phyloP scores from a whole-genome alignment of 1,140 invertebrate species.

The Hycleus phaleratus region DNA sequence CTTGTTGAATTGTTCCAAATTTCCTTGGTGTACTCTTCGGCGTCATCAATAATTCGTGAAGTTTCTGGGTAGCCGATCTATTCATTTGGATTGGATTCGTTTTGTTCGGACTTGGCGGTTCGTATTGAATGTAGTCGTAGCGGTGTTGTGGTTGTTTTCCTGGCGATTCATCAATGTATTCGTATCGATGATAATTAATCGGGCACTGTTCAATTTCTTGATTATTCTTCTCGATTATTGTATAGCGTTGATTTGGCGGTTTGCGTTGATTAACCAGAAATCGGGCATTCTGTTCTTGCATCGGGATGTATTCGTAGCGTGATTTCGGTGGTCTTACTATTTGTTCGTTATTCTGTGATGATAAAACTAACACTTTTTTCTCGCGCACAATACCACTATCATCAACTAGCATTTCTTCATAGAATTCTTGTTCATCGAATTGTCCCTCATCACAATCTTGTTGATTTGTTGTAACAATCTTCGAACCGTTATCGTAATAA shows the following conservation, averaged over 20 bases:
- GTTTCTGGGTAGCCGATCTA: conserved; percentile 60
- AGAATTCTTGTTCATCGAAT: conserved; percentile 38
- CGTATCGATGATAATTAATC: conserved; percentile 11
- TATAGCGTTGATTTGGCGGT: conserved; percentile 47
- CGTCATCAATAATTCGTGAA: conserved; percentile 64
- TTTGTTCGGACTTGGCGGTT: conserved; percentile 8
- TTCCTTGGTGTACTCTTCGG: conserved; percentile 49
- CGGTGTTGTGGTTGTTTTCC: neutral
- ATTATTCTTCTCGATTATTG: conserved; percentile 44
- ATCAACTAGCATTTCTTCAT: conserved; percentile 40
- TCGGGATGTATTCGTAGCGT: conserved; percentile 47
- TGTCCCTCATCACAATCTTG: conserved; percentile 23
- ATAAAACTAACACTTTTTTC: conserved; percentile 3
- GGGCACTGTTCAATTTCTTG: too few species aligned
- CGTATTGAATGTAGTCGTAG: conserved; percentile 24
- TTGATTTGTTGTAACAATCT: conserved; percentile 12
- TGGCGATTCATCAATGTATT: conserved; percentile 10
- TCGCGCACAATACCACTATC: conserved; percentile 25
- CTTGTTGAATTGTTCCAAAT: conserved; percentile 1
- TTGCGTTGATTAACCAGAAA: conserved; percentile 6
- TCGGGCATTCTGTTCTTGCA: conserved; percentile 27
- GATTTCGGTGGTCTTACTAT: conserved; percentile 10
- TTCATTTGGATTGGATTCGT: conserved; percentile 19
- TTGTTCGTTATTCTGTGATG: neutral
- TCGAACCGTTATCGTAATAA: conserved; percentile 13